These are phyloP conservation scores for Aspidiotus rigidus DNA, from an alignment of 2,888 invertebrate genomes.

Conservation along the genomic window DNA sequence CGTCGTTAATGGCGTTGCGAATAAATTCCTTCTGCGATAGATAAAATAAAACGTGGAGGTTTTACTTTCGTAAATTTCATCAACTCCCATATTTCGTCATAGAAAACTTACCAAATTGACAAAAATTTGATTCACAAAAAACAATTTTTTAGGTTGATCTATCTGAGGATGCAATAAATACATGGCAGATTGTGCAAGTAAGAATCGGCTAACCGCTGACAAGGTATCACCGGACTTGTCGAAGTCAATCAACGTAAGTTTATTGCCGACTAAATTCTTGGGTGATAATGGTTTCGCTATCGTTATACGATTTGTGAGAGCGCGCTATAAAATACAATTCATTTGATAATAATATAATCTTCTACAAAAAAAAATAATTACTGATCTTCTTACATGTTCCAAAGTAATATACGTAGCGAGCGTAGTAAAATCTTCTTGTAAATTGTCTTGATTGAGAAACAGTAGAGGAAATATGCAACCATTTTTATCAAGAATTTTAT, in stretches of 20 bases:
- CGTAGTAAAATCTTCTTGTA: slow-evolving; percentile 25
- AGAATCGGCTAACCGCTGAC: slow-evolving; percentile 8
- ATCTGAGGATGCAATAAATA: slow-evolving; percentile 21
- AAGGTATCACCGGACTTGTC: slow-evolving; percentile 25
- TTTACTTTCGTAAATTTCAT: not conserved
- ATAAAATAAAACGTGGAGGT: not conserved
- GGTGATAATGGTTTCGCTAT: slow-evolving; percentile 7
- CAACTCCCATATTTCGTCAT: not conserved
- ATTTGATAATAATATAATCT: not conserved
- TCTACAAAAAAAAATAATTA: not conserved
- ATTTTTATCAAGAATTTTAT: slow-evolving; percentile 16
- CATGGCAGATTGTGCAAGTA: slow-evolving; percentile 21
- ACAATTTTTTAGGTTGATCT: slow-evolving; percentile 27
- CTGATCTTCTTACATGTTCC: slow-evolving; percentile 13
- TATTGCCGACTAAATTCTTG: slow-evolving; percentile 16
- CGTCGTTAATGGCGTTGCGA: slow-evolving; percentile 21
- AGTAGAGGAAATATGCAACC: slow-evolving; percentile 21
- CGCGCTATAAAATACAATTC: slow-evolving; percentile 5
- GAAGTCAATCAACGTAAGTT: slow-evolving; percentile 9
- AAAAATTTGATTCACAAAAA: slow-evolving; percentile 28
- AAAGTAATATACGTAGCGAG: slow-evolving; percentile 18
- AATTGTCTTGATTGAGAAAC: slow-evolving; percentile 17
- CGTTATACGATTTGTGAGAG: slow-evolving; percentile 21
- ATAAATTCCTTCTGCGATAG: slow-evolving; percentile 26
- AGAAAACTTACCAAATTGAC: slow-evolving; percentile 24